These are phyloP conservation scores for Carcharodon carcharias DNA, from an alignment of 2,797 vertebrate species.

Conservation along the genomic window DNA sequence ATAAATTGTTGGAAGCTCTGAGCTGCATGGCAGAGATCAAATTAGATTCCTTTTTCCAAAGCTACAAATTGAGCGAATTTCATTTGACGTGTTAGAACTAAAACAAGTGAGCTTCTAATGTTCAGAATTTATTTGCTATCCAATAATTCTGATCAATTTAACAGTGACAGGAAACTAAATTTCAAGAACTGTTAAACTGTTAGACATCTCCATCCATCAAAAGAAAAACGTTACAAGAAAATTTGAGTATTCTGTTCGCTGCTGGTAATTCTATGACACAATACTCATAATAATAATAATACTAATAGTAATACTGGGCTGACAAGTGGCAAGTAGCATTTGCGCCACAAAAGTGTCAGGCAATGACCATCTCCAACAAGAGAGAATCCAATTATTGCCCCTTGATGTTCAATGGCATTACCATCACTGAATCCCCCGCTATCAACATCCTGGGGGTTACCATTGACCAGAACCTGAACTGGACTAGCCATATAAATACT, in stretches of 20 bases:
- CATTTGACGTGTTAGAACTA: neutral
- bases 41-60: neutral
- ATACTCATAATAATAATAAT: neutral
- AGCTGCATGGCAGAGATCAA: neutral
- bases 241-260: neutral
- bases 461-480: too few relatives aligned
- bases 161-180: neutral
- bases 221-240: neutral
- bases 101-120: neutral
- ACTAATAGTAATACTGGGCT: too few relatives aligned
- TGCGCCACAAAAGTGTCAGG: too few relatives aligned
- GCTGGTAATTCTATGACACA: neutral
- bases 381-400: too few relatives aligned
- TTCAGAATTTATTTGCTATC: neutral
- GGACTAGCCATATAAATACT: too few relatives aligned
- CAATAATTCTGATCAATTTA: neutral
- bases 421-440: too few relatives aligned
- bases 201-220: neutral
- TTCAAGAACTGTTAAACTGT: neutral
- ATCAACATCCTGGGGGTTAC: too few relatives aligned
- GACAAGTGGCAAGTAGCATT: too few relatives aligned
- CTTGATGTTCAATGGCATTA: too few relatives aligned
- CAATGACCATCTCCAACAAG: too few relatives aligned
- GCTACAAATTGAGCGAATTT: neutral
- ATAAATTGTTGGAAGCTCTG: neutral